These are phyloP conservation scores for Parazoanthus darwini DNA, from an alignment of 92 coral and sea anemone genomes.

Conservation along the genomic window DNA sequence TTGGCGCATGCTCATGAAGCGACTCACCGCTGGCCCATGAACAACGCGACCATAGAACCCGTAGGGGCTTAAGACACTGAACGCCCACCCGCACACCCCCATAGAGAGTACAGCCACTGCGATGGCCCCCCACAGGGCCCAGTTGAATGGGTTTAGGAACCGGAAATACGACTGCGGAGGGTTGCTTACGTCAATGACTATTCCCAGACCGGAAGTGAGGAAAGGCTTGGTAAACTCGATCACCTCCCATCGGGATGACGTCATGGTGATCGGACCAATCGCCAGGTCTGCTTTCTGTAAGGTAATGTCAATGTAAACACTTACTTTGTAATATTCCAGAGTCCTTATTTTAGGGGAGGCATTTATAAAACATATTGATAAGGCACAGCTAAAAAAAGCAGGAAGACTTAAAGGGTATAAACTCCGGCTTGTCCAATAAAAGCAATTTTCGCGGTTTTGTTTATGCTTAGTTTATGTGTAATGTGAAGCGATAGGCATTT, in stretches of 20 bases:
- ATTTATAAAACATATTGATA: too few species aligned
- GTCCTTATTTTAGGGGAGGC: background rate
- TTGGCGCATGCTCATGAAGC: background rate
- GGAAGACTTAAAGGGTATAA: too few species aligned
- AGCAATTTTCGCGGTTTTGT: too few species aligned
- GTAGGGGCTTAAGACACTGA: conserved; percentile 21
- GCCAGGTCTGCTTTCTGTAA: conserved; percentile 71
- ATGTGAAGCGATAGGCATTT: too few species aligned
- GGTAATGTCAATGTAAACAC: background rate
- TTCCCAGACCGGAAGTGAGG: conserved; percentile 44
- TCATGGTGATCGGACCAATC: conserved; percentile 68
- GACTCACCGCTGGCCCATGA: conserved; percentile 11
- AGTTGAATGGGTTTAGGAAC: conserved; percentile 10
- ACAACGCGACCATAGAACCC: conserved; percentile 9
- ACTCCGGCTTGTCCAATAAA: too few species aligned
- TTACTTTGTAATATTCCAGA: background rate
- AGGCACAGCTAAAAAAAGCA: too few species aligned
- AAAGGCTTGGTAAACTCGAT: conserved; percentile 72
- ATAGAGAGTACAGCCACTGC: background rate
- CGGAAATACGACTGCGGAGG: conserved; percentile 1
- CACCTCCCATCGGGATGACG: conserved; percentile 55
- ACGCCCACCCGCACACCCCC: conserved; percentile 12
- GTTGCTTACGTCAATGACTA: background rate
- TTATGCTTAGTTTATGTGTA: too few species aligned
- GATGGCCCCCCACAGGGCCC: conserved; percentile 5